Conservation (phyloP, 2,797 vertebrate species). For the Chromobotia macracanthus region DNA sequence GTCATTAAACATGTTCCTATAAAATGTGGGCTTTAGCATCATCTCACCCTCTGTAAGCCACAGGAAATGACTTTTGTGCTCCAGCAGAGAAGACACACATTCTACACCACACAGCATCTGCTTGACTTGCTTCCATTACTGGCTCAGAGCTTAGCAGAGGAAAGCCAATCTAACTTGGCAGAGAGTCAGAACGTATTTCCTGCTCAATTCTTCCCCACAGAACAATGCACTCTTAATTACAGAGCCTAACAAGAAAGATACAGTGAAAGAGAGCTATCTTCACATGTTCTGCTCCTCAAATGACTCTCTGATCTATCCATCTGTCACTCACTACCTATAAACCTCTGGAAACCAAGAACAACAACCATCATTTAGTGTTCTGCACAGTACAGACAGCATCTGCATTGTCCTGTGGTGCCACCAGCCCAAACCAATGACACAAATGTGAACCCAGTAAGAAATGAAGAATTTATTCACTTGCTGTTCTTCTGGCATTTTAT, state of each 20-base stretch:
- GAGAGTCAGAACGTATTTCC: conserved; percentile 80
- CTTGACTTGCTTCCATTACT: conserved; percentile 80
- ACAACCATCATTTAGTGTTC: conserved; percentile 23
- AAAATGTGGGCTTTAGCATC: conserved; percentile 2
- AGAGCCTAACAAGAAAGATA: too few relatives aligned
- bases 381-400: conserved; percentile 63
- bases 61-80: conserved; percentile 64
- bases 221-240: conserved; percentile 77
- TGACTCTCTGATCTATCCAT: too few relatives aligned
- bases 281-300: too few relatives aligned
- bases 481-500: background rate
- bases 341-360: too few relatives aligned
- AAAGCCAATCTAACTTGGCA: conserved; percentile 82
- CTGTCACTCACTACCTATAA: too few relatives aligned
- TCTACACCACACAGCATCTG: conserved; percentile 80
- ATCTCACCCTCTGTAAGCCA: conserved; percentile 31
- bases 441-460: conserved; percentile 74
- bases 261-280: too few relatives aligned
- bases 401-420: conserved; percentile 73
- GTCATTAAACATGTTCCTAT: background rate
- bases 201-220: conserved; percentile 75
- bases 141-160: conserved; percentile 73
- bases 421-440: conserved; percentile 75
- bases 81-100: conserved; percentile 77
- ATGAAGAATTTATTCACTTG: conserved; percentile 48